Base-by-base conservation (phyloP, 2,113 vertebrate species). In the Pelobates fuscus region DNA sequence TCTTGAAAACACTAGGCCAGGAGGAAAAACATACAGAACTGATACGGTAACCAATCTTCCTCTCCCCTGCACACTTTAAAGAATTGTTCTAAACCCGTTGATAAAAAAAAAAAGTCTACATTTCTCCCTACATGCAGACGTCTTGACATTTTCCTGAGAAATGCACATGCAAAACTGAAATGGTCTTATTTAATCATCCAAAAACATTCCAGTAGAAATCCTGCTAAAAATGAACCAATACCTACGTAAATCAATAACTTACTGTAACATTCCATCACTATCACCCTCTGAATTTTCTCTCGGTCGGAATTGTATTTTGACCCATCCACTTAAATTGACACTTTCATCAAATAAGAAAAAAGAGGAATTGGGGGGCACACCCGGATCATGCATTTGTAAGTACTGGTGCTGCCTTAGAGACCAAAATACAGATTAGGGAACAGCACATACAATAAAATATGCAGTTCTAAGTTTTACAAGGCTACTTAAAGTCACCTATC, bases 151-250 rank as follows among this genome's bases (percentile, higher is more conserved):
- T 11, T 37, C 32, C 10, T 11, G 44, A 18, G 10, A 49, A 49
- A 5, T 49, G 17, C 3, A 49, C 14, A 49, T 11, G 4, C 44
- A 49, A 49, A 49, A 49, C 5, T 49, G n/a, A 18, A 49, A 5
- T 49, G 8, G 11, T 17, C 17, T 49, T 49, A 17, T 49, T 49
- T 17, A 12, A 49, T 49, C 44, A 49, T 18, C 12, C 7, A 3
- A 27, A 70, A 59, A 29, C 57, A 61, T 71, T 61, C 69, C 41
- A n/a, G 21, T 49, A 49, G 17, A 49, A 7, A 2, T 49, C 17
- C 44, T 49, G 15, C 17, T 4, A 49, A 49, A 12, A 17, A 49
- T 11, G 14, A 37, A 37, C 32, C 32, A 37, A 37, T 10, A 37
- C 32, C 5, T 10, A 37, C 32, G 10, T 10, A 37, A 37, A 37